These are phyloP conservation scores for Zeugodacus cucurbitae DNA, from an alignment of 1,140 invertebrate species.

Conservation along the genomic window DNA sequence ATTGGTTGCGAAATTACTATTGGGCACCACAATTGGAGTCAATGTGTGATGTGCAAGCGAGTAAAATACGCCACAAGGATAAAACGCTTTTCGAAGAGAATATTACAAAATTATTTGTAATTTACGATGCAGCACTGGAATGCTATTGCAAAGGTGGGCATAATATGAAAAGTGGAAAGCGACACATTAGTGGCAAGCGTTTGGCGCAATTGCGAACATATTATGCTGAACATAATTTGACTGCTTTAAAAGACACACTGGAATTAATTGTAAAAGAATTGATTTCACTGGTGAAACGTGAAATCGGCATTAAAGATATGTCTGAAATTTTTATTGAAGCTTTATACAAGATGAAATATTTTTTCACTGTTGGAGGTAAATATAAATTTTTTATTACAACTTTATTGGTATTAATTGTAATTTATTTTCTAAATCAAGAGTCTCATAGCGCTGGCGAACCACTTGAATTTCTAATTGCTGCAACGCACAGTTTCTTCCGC, in stretches of 20 bases:
- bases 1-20: conserved; percentile 59
- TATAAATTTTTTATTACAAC: neutral
- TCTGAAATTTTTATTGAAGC: conserved; percentile 49
- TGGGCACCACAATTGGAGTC: conserved; percentile 53
- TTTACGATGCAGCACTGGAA: conserved; percentile 56
- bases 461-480: conserved; percentile 48
- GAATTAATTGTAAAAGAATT: conserved; percentile 47
- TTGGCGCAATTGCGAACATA: conserved; percentile 41
- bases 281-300: conserved; percentile 46
- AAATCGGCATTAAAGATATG: conserved; percentile 51
- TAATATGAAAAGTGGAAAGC: conserved; percentile 49
- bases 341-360: conserved; percentile 56
- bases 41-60: conserved; percentile 52
- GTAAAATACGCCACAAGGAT: conserved; percentile 52
- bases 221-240: conserved; percentile 7
- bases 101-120: conserved; percentile 48
- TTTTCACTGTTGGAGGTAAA: conserved; percentile 48
- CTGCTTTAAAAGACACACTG: conserved; percentile 44
- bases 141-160: conserved; percentile 53
- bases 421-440: neutral
- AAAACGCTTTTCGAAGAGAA: conserved; percentile 50
- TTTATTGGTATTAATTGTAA: neutral
- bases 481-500: conserved; percentile 54
- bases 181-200: conserved; percentile 40
- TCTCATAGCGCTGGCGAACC: conserved; percentile 41